Conservation (phyloP, 92 coral and sea anemone genomes). For the Plumapathes pennacea region DNA sequence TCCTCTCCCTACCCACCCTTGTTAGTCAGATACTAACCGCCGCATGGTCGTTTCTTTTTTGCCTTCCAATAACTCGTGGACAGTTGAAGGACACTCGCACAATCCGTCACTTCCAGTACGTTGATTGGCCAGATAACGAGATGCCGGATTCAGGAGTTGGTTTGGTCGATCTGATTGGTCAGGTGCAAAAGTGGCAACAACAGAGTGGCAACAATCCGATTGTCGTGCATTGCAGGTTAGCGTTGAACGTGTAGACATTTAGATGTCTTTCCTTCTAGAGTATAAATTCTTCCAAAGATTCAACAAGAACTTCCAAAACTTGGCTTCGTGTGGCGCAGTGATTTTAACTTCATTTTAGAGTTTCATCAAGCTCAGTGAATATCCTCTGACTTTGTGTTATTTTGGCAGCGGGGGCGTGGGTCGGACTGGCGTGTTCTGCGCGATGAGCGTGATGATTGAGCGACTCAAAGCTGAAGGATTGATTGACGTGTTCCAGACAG, state of each 20-base stretch:
- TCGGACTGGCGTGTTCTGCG: constrained; percentile 87
- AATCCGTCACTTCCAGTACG: constrained; percentile 80
- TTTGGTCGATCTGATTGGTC: constrained; percentile 79
- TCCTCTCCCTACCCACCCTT: background rate
- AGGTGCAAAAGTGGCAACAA: constrained; percentile 93
- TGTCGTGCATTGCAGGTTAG: constrained; percentile 96
- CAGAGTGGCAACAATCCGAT: constrained; percentile 84
- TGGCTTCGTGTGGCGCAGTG: too few relatives aligned
- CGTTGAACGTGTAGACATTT: too few relatives aligned
- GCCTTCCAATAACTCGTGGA: too few relatives aligned
- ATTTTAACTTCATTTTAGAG: too few relatives aligned
- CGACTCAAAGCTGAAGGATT: constrained; percentile 92
- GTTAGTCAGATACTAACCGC: background rate
- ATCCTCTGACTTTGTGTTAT: background rate
- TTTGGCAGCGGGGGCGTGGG: constrained; percentile 91
- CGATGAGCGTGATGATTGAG: constrained; percentile 83
- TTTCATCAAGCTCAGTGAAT: too few relatives aligned
- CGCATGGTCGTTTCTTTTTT: background rate
- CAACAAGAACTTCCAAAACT: too few relatives aligned
- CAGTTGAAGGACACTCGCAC: constrained; percentile 82
- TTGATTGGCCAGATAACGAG: constrained; percentile 81
- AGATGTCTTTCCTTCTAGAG: too few relatives aligned
- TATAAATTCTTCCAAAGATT: too few relatives aligned
- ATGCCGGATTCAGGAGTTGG: constrained; percentile 90
- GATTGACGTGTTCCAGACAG: constrained; percentile 94